phyloP scores from a whole-genome alignment of 2,113 vertebrate genomes.

The Gopherus flavomarginatus region DNA sequence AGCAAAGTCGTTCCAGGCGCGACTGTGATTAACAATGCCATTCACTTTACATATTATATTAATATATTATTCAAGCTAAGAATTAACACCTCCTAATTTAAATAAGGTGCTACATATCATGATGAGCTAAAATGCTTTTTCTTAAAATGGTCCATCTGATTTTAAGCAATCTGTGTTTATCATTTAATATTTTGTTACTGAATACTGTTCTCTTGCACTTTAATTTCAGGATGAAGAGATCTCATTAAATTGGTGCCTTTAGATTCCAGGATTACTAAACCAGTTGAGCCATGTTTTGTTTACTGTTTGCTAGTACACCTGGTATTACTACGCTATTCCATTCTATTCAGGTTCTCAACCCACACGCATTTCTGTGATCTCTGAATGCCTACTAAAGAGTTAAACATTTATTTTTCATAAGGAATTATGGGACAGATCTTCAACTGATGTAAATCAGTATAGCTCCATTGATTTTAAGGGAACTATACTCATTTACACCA shows the following conservation, averaged over 20 bases:
- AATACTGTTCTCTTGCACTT: slow-evolving; percentile 84
- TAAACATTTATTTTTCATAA: slow-evolving; percentile 2
- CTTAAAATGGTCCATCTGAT: slow-evolving; percentile 90
- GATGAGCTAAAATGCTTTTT: slow-evolving; percentile 89
- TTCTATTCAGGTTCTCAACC: not conserved
- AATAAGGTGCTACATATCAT: slow-evolving; percentile 91
- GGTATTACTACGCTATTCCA: not conserved
- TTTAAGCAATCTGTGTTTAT: slow-evolving; percentile 90
- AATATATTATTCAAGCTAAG: slow-evolving; percentile 93
- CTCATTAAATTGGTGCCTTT: slow-evolving; percentile 81
- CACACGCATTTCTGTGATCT: slow-evolving; percentile 8
- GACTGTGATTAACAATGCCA: slow-evolving; percentile 93
- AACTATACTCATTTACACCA: slow-evolving; percentile 64
- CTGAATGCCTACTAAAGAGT: not conserved
- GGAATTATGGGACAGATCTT: slow-evolving; percentile 31
- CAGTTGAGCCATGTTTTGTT: slow-evolving; percentile 64
- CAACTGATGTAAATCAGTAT: slow-evolving; percentile 41
- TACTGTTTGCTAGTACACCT: slow-evolving; percentile 48
- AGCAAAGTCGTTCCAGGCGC: slow-evolving; percentile 92
- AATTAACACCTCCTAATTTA: slow-evolving; percentile 92
- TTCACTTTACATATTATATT: slow-evolving; percentile 93
- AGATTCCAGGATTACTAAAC: slow-evolving; percentile 73
- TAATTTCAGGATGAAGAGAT: slow-evolving; percentile 85
- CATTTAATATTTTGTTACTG: slow-evolving; percentile 90
- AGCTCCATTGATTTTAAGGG: slow-evolving; percentile 53